A percentile compares a stretch with the other conserved stretches of the same genome.
These are phyloP conservation scores for Ictalurus furcatus DNA, from an alignment of 2,113 vertebrate species.

Conservation along the genomic window DNA sequence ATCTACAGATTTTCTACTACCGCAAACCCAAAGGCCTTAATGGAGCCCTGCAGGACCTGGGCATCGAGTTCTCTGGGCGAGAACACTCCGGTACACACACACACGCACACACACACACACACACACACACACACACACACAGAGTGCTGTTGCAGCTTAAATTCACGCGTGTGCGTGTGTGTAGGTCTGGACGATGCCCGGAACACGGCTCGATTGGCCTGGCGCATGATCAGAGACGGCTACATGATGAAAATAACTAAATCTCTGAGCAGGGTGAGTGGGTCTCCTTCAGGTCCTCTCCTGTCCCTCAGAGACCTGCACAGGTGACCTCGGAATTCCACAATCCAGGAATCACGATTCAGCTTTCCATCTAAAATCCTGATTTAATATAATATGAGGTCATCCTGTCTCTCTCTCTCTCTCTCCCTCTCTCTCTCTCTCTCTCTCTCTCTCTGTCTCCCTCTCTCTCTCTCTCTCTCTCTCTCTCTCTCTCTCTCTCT, in stretches of 20 bases:
- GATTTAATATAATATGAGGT: neutral
- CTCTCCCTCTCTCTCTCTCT: neutral
- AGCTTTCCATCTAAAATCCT: neutral
- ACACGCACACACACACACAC: neutral
- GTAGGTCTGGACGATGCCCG: constrained; percentile 90
- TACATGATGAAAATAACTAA: constrained; percentile 87
- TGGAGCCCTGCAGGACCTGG: constrained; percentile 90
- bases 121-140: neutral
- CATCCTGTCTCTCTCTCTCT: neutral
- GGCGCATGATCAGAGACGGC: constrained; percentile 88
- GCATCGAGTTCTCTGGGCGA: constrained; percentile 87
- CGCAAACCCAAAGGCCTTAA: constrained; percentile 90
- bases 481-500: constrained; percentile 14
- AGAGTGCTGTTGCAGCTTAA: too few species aligned
- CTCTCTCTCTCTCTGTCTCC: constrained; percentile 15
- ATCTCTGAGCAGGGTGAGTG: constrained; percentile 85
- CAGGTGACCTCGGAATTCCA: constrained; percentile 40
- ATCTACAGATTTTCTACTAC: constrained; percentile 82
- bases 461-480: constrained; percentile 28
- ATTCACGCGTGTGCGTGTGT: neutral
- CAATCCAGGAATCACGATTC: neutral
- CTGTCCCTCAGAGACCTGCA: constrained; percentile 22
- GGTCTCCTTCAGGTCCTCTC: constrained; percentile 44
- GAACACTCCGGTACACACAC: constrained; percentile 86
- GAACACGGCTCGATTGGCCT: constrained; percentile 88